phyloP scores from a whole-genome alignment of 2,797 vertebrate genomes.

The Todus mexicanus region DNA sequence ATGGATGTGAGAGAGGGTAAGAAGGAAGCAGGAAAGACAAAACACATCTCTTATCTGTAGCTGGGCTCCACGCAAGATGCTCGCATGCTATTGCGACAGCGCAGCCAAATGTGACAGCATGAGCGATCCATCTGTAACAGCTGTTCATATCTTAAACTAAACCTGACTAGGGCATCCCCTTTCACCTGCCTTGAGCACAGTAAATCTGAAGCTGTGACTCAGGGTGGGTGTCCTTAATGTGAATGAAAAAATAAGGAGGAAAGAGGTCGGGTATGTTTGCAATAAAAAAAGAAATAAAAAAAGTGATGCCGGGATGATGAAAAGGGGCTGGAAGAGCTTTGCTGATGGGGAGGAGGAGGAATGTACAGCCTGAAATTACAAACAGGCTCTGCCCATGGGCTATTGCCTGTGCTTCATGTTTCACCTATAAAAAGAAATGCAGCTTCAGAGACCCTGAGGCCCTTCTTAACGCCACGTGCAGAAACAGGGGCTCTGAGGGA shows the following conservation, averaged over 20 bases:
- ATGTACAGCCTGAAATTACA: background rate
- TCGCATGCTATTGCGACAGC: background rate
- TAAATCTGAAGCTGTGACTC: background rate
- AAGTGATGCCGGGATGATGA: background rate
- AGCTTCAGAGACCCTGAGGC: background rate
- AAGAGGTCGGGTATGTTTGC: background rate
- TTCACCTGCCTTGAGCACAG: background rate
- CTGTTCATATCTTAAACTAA: background rate
- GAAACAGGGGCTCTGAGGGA: background rate
- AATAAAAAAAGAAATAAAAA: background rate
- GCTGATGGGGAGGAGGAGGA: background rate
- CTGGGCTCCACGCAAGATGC: background rate
- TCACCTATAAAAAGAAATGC: slow-evolving; percentile 1
- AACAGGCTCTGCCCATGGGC: background rate
- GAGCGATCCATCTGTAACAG: background rate
- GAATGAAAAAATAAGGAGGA: background rate
- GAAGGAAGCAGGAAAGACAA: background rate
- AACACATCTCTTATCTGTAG: background rate
- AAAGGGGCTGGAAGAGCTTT: background rate
- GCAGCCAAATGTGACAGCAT: rapidly evolving
- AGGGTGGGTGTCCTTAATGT: background rate
- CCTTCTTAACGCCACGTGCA: background rate
- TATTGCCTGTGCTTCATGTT: background rate
- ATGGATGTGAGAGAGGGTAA: background rate
- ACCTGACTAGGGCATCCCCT: background rate